Percentiles rank a stretch among this genome's conserved stretches.
Evolutionary conservation across 1,140 invertebrate genomes (phyloP).

Genomic region (Papilio glaucus): DNA sequence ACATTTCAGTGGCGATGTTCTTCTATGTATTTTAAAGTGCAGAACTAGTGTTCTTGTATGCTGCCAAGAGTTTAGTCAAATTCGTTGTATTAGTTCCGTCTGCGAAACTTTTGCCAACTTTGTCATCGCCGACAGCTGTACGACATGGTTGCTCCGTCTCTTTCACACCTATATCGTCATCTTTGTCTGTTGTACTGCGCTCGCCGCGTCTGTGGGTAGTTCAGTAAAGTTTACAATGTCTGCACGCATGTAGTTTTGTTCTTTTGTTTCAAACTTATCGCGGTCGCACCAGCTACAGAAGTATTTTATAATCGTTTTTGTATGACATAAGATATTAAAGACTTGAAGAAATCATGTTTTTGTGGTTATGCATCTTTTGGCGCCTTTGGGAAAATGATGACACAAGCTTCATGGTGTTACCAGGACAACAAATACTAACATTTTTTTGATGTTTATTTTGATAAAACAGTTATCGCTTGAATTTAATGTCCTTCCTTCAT

Average conservation of each 20-base stretch:
- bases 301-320: background rate
- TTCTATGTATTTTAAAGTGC: background rate
- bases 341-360: background rate
- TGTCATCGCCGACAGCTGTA: background rate
- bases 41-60: background rate
- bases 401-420: no score
- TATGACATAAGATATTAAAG: background rate
- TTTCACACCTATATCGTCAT: background rate
- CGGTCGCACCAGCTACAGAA: background rate
- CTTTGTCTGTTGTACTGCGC: background rate
- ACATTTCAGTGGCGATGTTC: background rate
- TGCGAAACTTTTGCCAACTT: background rate
- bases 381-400: no score
- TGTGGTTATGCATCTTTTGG: no score
- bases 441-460: no score
- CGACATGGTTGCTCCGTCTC: background rate
- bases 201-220: background rate
- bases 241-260: conserved; percentile 11
- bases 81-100: conserved; percentile 1
- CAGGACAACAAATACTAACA: no score
- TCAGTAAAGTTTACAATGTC: background rate
- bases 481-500: no score
- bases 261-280: conserved; percentile 3
- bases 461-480: no score
- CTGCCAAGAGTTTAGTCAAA: background rate